Percentiles rank a stretch among this genome's conserved stretches.
Conservation (phyloP, 2,113 vertebrate species). For the Isichthys henryi region DNA sequence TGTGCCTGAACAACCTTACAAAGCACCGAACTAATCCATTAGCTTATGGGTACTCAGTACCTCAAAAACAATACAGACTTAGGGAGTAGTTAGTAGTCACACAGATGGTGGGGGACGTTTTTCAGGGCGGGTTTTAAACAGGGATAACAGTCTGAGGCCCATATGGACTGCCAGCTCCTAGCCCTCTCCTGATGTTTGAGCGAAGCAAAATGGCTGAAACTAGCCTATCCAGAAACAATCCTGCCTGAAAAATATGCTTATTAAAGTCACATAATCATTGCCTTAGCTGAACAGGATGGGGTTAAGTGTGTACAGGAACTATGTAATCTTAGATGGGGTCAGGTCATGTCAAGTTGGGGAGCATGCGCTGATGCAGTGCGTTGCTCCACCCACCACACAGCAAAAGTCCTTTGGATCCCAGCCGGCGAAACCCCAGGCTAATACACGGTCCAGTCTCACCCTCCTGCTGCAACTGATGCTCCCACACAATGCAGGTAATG, state of each 20-base stretch:
- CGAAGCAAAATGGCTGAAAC: background rate
- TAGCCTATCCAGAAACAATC: background rate
- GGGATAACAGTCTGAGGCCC: background rate
- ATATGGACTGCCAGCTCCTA: background rate
- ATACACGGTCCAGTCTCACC: no score
- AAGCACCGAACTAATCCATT: background rate
- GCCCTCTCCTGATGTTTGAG: background rate
- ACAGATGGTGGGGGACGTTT: background rate
- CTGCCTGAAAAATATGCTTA: background rate
- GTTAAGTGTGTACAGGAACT: background rate
- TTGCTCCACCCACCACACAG: no score
- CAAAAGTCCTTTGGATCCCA: no score
- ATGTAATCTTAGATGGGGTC: background rate
- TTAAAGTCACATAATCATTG: background rate
- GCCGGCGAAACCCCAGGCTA: no score
- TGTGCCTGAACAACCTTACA: background rate
- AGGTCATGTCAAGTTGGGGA: no score
- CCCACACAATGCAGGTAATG: no score
- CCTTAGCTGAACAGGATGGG: background rate
- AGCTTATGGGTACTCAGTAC: background rate
- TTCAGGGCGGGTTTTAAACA: background rate
- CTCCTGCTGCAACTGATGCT: no score
- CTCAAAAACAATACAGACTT: constrained; percentile 2
- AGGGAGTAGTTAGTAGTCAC: no score
- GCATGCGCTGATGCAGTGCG: no score